A percentile compares a stretch with the other conserved stretches of the same genome.
These are phyloP conservation scores for Campoletis raptor DNA, from an alignment of 2,888 invertebrate species.

Conservation along the genomic window DNA sequence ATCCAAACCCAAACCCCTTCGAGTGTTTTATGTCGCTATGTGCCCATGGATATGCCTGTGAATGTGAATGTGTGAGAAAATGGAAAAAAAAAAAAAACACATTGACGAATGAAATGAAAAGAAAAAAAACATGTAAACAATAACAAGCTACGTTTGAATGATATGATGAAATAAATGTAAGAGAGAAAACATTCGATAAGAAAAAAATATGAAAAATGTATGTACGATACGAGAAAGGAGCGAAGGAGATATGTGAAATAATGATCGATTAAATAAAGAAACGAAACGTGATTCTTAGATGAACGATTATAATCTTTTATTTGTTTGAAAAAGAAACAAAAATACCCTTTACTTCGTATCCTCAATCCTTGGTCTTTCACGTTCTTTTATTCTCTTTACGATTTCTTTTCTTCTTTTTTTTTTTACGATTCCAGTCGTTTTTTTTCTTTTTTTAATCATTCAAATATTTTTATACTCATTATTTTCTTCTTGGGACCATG, in stretches of 20 bases:
- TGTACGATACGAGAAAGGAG: conserved; percentile 49
- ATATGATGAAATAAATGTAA: conserved; percentile 25
- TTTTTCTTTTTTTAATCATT: no score
- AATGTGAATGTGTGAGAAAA: conserved; percentile 22
- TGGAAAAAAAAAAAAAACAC: conserved; percentile 3
- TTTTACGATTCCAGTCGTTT: no score
- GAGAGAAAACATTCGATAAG: conserved; percentile 1
- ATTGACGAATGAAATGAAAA: conserved; percentile 44
- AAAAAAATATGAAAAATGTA: conserved; percentile 47
- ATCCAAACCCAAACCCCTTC: background rate
- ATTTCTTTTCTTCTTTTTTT: no score
- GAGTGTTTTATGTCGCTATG: conserved; percentile 62
- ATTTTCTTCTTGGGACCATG: no score
- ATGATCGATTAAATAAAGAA: conserved; percentile 60
- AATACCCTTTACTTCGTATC: background rate
- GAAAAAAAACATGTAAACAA: conserved; percentile 53
- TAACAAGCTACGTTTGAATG: conserved; percentile 25
- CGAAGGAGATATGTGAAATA: conserved; percentile 15
- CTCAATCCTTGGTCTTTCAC: background rate
- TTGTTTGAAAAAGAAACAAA: no score
- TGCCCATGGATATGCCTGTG: conserved; percentile 21
- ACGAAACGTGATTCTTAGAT: conserved; percentile 63
- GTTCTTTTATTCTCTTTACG: background rate
- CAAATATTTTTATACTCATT: no score
- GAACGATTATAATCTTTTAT: conserved; percentile 4